These are phyloP conservation scores for Euura saliciscinereae DNA, from an alignment of 1,140 invertebrate genomes.

Conservation along the genomic window DNA sequence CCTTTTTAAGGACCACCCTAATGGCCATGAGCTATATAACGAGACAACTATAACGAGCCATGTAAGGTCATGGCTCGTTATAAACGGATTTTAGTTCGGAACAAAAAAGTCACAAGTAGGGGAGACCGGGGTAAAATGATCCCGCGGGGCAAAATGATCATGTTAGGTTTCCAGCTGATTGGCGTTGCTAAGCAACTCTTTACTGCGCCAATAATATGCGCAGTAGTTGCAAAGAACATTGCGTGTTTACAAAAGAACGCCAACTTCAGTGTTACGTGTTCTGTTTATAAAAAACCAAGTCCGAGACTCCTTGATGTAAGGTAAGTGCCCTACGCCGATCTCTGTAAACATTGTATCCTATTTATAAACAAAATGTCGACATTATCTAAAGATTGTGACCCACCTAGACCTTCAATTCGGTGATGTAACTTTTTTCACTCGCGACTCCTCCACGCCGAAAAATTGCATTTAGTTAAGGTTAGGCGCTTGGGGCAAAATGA, in stretches of 20 bases:
- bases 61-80: background rate
- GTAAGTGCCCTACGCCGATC: background rate
- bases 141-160: no score
- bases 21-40: no score
- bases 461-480: background rate
- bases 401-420: background rate
- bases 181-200: background rate
- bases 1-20: no score
- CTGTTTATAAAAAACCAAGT: background rate
- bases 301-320: background rate
- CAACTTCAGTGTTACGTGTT: background rate
- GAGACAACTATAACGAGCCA: no score
- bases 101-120: no score
- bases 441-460: background rate
- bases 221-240: background rate
- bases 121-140: no score
- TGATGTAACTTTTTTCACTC: background rate
- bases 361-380: constrained; percentile 7
- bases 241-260: background rate
- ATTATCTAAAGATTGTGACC: background rate
- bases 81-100: no score
- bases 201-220: background rate
- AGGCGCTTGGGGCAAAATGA: no score
- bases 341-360: background rate
- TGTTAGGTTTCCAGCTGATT: background rate